Conservation (phyloP, 1,140 invertebrate species). For the Kradibia gibbosae region DNA sequence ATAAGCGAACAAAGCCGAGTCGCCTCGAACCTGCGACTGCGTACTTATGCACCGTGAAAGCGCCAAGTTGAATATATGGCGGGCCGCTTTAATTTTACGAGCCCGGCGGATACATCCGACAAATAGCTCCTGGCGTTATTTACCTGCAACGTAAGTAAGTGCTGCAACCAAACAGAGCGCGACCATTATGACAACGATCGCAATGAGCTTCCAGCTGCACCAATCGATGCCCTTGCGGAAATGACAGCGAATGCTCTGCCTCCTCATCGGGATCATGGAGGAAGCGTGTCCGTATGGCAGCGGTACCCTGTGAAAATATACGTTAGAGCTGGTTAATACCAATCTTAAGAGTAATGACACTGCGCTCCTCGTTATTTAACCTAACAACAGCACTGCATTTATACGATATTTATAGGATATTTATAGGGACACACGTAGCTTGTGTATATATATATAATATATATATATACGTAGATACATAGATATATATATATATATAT, state of each 20-base stretch:
- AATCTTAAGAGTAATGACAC: neutral
- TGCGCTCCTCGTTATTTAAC: too few species aligned
- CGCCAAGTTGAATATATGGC: too few species aligned
- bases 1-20: too few species aligned
- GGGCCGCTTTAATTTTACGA: neutral
- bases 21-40: too few species aligned
- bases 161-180: slow-evolving; percentile 85
- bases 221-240: slow-evolving; percentile 90
- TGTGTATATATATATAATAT: too few species aligned
- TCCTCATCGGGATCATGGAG: slow-evolving; percentile 71
- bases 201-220: slow-evolving; percentile 93
- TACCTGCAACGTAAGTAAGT: slow-evolving; percentile 91
- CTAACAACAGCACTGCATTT: too few species aligned
- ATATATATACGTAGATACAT: too few species aligned
- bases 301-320: slow-evolving; percentile 61
- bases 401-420: too few species aligned
- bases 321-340: neutral
- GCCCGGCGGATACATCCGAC: too few species aligned
- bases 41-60: too few species aligned
- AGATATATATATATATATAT: too few species aligned
- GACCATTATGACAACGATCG: slow-evolving; percentile 87
- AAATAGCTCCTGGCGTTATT: slow-evolving; percentile 52
- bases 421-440: too few species aligned
- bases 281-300: slow-evolving; percentile 70
- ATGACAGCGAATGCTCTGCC: slow-evolving; percentile 79